Conservation (phyloP, 92 coral and sea anemone genomes). For the Siderastrea radians region DNA sequence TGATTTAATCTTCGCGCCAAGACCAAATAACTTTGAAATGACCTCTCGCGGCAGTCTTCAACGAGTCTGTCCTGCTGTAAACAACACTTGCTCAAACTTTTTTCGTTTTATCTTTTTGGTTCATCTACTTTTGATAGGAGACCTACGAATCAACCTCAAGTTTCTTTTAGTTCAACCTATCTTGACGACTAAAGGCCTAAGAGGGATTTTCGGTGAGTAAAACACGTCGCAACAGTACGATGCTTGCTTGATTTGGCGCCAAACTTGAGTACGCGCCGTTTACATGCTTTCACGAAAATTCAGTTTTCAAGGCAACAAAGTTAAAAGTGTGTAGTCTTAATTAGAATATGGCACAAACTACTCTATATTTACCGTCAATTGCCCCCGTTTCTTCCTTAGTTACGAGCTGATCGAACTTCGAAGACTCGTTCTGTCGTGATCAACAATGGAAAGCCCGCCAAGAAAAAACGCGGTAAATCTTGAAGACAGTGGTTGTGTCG, state of each 20-base stretch:
- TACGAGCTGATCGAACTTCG: not conserved
- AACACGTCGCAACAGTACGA: no score
- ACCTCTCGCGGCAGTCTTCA: not conserved
- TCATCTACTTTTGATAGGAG: not conserved
- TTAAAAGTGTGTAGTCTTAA: not conserved
- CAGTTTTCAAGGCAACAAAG: constrained; percentile 15
- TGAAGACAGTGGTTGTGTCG: constrained; percentile 79
- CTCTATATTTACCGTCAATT: not conserved
- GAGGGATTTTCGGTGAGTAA: constrained; percentile 15
- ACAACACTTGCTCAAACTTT: not conserved
- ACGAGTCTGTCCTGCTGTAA: not conserved
- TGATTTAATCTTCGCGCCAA: constrained; percentile 69
- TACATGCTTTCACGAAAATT: constrained; percentile 10
- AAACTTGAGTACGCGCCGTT: constrained; percentile 22
- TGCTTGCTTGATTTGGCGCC: constrained; percentile 4
- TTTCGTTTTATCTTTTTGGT: not conserved
- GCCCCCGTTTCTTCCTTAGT: not conserved
- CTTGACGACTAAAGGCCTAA: not conserved
- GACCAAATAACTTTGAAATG: not conserved
- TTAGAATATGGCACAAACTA: not conserved
- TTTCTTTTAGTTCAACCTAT: not conserved
- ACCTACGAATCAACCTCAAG: no score
- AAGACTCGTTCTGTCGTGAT: constrained; percentile 9
- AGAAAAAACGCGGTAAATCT: constrained; percentile 58
- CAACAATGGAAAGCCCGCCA: constrained; percentile 68